phyloP scores from a whole-genome alignment of 2,888 invertebrate species.

The Drosophila flavopinicola region DNA sequence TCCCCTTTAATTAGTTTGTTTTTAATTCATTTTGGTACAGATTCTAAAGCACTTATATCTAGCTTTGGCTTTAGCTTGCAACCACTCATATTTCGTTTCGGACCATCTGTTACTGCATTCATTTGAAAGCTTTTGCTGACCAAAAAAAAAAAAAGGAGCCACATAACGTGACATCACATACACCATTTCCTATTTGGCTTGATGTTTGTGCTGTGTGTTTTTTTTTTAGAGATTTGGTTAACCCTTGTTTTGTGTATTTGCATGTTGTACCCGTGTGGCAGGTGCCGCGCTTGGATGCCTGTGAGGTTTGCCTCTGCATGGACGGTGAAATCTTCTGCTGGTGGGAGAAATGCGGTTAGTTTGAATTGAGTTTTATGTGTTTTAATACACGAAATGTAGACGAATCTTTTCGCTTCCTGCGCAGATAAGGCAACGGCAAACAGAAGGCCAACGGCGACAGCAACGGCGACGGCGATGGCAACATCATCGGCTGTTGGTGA shows the following conservation, averaged over 20 bases:
- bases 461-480: neutral
- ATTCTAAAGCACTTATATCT: neutral
- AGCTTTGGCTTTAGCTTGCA: neutral
- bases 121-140: constrained; percentile 15
- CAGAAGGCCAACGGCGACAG: constrained; percentile 2
- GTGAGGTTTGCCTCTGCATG: constrained; percentile 87
- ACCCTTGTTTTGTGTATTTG: constrained; percentile 30
- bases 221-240: constrained; percentile 24
- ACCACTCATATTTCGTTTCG: neutral
- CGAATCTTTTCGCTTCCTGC: constrained; percentile 50
- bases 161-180: constrained; percentile 24
- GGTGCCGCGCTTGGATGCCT: constrained; percentile 87
- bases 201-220: constrained; percentile 4
- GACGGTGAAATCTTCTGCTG: constrained; percentile 88
- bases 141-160: constrained; percentile 14
- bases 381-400: constrained; percentile 39
- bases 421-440: constrained; percentile 69
- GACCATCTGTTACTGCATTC: constrained; percentile 13
- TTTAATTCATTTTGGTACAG: too few relatives aligned
- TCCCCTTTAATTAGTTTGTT: too few relatives aligned
- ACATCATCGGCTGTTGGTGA: constrained; percentile 34
- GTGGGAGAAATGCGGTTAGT: constrained; percentile 87
- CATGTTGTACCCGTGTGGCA: constrained; percentile 80
- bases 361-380: constrained; percentile 48
- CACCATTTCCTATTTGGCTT: constrained; percentile 26